Evolutionary conservation across 2,888 invertebrate species (phyloP).

Genomic region (Tanytarsus gracilentus): DNA sequence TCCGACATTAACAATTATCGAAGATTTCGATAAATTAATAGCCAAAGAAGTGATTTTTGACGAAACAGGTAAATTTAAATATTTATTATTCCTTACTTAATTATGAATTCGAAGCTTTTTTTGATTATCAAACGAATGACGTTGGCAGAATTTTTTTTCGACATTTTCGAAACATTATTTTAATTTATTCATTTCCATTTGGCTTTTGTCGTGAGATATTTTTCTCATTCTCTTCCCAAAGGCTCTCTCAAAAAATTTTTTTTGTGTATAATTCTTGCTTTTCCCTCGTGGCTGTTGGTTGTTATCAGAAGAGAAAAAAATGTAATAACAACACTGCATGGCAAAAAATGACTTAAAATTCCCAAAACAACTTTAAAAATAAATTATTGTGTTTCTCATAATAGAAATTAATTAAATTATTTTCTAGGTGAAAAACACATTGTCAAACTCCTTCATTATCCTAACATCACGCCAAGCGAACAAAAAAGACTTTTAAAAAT

Average conservation of each 20-base stretch:
- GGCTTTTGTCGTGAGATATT: too few relatives aligned
- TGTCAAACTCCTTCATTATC: slow-evolving; percentile 41
- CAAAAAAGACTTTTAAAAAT: slow-evolving; percentile 19
- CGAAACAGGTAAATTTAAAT: slow-evolving; percentile 34
- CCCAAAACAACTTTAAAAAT: too few relatives aligned
- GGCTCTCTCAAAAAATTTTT: too few relatives aligned
- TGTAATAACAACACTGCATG: too few relatives aligned
- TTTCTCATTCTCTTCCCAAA: too few relatives aligned
- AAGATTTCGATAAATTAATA: slow-evolving; percentile 45
- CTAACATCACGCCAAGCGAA: slow-evolving; percentile 39
- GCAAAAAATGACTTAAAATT: too few relatives aligned
- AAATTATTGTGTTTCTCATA: too few relatives aligned
- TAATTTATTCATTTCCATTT: not conserved
- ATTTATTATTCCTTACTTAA: too few relatives aligned
- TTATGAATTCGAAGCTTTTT: not conserved
- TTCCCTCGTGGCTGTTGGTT: too few relatives aligned
- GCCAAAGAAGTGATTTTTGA: slow-evolving; percentile 39
- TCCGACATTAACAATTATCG: slow-evolving; percentile 36
- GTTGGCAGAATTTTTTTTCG: not conserved
- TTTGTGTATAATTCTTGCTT: too few relatives aligned
- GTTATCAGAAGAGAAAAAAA: too few relatives aligned
- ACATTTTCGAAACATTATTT: not conserved
- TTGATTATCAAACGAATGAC: not conserved
- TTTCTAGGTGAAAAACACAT: slow-evolving; percentile 41
- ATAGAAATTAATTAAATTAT: not conserved